Evolutionary conservation across 2,797 vertebrate genomes (phyloP), one percentile per base, ranked within the genome.

Genomic region (Trachurus trachurus): DNA sequence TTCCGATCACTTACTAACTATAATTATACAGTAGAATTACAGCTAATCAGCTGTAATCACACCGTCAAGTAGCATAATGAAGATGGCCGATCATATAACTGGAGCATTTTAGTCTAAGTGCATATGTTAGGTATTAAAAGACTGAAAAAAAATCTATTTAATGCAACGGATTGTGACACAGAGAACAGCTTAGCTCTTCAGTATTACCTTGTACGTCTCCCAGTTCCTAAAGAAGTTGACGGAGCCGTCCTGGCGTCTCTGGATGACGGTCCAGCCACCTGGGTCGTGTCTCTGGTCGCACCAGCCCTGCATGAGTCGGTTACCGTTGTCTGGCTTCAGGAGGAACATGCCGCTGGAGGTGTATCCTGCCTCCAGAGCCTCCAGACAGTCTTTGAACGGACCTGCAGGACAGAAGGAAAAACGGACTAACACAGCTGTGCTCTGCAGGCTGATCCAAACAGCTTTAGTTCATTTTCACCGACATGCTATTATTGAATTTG

Each of bases 221-320:
- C 97, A 99, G 90, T 98, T 98, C 85, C 97, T 95, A 90, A 98
- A 98, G 88, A 98, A 99, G 93, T 98, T 98, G 76, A 98, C 97
- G 0, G 97, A 97, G 21, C 97, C 97, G 2, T 98, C 97, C 86
- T 96, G 90, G 39, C 97, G 94, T 81, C 96, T 96, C 91, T 97
- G 97, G 76, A 99, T 97, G 79, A 99, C 96, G 0, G 96, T 98
- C 97, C 97, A 99, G 84, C 97, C 97, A 0, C 97, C 97, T 0
- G 97, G 97, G 87, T 99, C 97, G 0, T 98, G 97, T n/a, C 95
- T 93, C 68, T 98, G 97, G 72, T 99, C 97, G 1, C 97, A 99
- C 97, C 97, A 98, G 66, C 97, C 97, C 89, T 98, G 97, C 97
- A 98, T 98, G 29, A 98, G 94, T 45, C 94, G 92, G 89, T 98